Evolutionary conservation across 2,113 vertebrate species (phyloP).

Genomic region (Pogonocichla stellata): DNA sequence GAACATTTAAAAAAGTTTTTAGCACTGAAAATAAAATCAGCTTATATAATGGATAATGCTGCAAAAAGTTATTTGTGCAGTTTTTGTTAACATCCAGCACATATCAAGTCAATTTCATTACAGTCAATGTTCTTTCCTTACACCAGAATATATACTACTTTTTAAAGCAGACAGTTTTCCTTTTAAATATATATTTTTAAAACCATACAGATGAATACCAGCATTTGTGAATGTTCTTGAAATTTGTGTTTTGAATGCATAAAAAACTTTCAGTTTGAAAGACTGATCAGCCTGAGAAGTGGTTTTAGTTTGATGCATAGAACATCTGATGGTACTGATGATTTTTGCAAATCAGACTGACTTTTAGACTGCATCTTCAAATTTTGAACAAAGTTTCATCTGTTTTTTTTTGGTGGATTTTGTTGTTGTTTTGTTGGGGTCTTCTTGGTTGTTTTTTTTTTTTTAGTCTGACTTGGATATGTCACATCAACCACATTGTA

Average conservation of each 20-base stretch:
- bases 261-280: not conserved
- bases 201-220: not conserved
- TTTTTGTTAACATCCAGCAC: not conserved
- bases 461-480: not conserved
- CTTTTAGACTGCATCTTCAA: not conserved
- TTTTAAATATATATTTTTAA: not conserved
- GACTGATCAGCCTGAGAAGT: not conserved
- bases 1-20: not conserved
- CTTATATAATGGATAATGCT: not conserved
- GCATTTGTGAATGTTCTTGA: not conserved
- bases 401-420: not conserved
- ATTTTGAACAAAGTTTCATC: not conserved
- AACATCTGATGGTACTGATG: not conserved
- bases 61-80: not conserved
- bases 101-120: rapidly evolving
- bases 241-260: not conserved
- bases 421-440: not conserved
- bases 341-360: not conserved
- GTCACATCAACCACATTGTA: not conserved
- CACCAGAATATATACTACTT: not conserved
- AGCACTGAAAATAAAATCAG: not conserved
- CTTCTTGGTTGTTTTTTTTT: not conserved
- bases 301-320: not conserved
- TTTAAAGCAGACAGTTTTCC: not conserved
- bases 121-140: not conserved